phyloP scores from a whole-genome alignment of 2,888 invertebrate genomes.

The Protonemura montana region DNA sequence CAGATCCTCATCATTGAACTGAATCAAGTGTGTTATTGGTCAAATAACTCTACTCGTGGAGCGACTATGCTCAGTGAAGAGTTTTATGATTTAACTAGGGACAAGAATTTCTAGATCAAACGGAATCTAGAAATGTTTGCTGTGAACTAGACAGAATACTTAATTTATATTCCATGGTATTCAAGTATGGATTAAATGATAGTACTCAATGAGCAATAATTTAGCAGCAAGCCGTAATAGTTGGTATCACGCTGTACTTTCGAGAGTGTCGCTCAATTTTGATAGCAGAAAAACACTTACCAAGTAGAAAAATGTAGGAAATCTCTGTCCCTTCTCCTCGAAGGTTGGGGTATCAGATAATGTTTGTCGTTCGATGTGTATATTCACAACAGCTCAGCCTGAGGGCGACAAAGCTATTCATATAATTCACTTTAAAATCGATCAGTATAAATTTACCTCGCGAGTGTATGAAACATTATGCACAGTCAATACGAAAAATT shows the following conservation, averaged over 20 bases:
- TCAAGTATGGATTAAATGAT: neutral
- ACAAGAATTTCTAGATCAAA: neutral
- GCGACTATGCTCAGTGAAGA: neutral
- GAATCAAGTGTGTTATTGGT: neutral
- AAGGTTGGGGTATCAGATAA: neutral
- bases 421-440: conserved; percentile 25
- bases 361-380: neutral
- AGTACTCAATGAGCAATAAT: neutral
- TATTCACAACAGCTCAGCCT: neutral
- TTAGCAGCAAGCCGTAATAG: neutral
- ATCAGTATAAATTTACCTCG: conserved; percentile 13
- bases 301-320: neutral
- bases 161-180: neutral
- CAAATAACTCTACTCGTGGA: neutral
- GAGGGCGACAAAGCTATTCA: neutral
- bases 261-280: neutral
- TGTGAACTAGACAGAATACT: neutral
- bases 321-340: neutral
- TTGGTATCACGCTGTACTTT: neutral
- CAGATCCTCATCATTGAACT: neutral
- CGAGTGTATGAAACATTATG: neutral
- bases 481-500: neutral
- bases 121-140: neutral
- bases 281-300: neutral
- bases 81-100: neutral